Percentiles rank a stretch among this genome's conserved stretches.
Evolutionary conservation across 2,888 invertebrate genomes (phyloP).

Genomic region (Thumatha senex): DNA sequence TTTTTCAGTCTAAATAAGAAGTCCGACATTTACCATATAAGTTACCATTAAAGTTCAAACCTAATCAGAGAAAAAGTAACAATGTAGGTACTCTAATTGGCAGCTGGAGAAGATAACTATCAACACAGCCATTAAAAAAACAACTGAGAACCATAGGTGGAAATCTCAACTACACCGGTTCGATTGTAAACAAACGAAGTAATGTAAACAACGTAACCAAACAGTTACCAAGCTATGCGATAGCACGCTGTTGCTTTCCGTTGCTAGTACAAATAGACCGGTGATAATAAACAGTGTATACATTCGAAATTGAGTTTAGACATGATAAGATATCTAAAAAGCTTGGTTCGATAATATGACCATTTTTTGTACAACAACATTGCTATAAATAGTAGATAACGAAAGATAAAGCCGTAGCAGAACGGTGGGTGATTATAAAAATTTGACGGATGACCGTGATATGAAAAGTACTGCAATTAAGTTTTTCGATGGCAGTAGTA

Average conservation of each 20-base stretch:
- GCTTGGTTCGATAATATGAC: conserved; percentile 1
- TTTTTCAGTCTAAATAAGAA: background rate
- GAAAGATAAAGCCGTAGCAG: background rate
- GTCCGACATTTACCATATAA: background rate
- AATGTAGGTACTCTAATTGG: conserved; percentile 20
- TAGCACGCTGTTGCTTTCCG: conserved; percentile 44
- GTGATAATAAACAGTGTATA: conserved; percentile 51
- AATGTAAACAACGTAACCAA: conserved; percentile 33
- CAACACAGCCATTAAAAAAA: conserved; percentile 17
- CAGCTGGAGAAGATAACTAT: conserved; percentile 26
- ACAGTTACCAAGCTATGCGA: conserved; percentile 36
- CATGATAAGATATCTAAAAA: conserved; percentile 34
- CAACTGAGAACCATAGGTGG: conserved; percentile 27
- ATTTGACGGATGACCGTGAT: background rate
- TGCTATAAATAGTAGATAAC: background rate
- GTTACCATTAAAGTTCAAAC: background rate
- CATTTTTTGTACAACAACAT: background rate
- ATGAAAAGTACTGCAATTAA: background rate
- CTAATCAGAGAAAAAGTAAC: conserved; percentile 6
- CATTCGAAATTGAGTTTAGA: conserved; percentile 42
- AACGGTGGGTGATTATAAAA: conserved; percentile 1
- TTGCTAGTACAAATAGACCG: conserved; percentile 48
- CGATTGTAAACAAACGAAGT: conserved; percentile 44
- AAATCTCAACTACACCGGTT: conserved; percentile 35
- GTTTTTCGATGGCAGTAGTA: too few relatives aligned